Conservation (phyloP, 92 coral and sea anemone genomes). For the Pocillopora meandrina region DNA sequence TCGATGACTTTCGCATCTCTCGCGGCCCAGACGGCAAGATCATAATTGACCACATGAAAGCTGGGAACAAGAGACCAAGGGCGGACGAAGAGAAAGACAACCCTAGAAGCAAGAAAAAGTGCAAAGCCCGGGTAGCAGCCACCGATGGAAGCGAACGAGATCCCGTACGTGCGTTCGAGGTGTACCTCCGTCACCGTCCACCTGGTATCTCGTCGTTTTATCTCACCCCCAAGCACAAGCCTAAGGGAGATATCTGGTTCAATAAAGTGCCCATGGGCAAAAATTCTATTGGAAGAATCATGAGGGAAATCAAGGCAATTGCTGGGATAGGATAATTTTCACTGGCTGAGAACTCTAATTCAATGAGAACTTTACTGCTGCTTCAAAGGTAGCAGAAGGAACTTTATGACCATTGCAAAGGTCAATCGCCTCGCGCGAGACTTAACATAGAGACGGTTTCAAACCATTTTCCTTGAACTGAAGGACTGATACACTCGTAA, state of each 20-base stretch:
- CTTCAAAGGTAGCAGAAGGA: slow-evolving; percentile 10
- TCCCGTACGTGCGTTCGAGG: slow-evolving; percentile 98
- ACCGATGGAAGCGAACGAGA: slow-evolving; percentile 99
- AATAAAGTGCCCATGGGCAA: slow-evolving; percentile 99
- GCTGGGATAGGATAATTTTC: slow-evolving; percentile 91
- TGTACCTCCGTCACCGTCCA: slow-evolving; percentile 94
- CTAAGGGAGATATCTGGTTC: slow-evolving; percentile 99
- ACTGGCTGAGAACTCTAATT: slow-evolving; percentile 18
- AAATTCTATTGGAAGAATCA: slow-evolving; percentile 97
- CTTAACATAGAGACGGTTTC: slow-evolving; percentile 19
- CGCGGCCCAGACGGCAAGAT: slow-evolving; percentile 98
- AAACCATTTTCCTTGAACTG: slow-evolving; percentile 24
- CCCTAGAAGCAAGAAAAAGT: slow-evolving; percentile 88
- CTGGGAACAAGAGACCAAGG: slow-evolving; percentile 86
- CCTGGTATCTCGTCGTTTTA: slow-evolving; percentile 99
- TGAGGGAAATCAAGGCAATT: slow-evolving; percentile 98
- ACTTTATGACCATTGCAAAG: slow-evolving; percentile 28
- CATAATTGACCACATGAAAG: slow-evolving; percentile 94
- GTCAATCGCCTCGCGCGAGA: slow-evolving; percentile 20
- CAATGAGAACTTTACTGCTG: slow-evolving; percentile 17
- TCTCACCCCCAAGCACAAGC: slow-evolving; percentile 99
- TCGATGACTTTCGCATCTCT: slow-evolving; percentile 97
- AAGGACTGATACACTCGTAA: slow-evolving; percentile 33
- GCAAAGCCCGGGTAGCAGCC: slow-evolving; percentile 95
- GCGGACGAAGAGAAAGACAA: slow-evolving; percentile 95